Evolutionary conservation across 2,888 invertebrate genomes (phyloP).

Genomic region (Papilio protenor): DNA sequence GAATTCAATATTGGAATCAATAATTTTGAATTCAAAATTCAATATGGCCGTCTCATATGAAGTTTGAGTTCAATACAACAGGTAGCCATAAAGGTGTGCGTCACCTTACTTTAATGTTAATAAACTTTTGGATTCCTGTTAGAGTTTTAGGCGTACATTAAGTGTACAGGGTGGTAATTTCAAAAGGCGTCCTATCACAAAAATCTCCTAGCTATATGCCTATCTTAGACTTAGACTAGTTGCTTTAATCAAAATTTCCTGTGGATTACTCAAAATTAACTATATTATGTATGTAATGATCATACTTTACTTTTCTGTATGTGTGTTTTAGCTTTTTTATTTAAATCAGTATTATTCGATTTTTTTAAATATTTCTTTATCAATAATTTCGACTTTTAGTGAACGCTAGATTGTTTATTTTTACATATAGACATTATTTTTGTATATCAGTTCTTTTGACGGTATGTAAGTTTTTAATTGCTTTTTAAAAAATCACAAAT

Average conservation of each 20-base stretch:
- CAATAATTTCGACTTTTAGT: not conserved
- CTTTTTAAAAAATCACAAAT: not conserved
- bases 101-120: not conserved
- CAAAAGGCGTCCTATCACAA: conserved; percentile 12
- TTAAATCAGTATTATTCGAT: conserved; percentile 29
- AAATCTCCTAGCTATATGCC: conserved; percentile 21
- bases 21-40: not conserved
- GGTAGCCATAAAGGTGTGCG: not conserved
- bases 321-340: not conserved
- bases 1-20: not conserved
- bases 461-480: not conserved
- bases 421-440: not conserved
- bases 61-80: not conserved
- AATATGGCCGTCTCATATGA: not conserved
- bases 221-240: conserved; percentile 5
- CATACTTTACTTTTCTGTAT: not conserved
- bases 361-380: not conserved
- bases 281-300: not conserved
- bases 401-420: not conserved
- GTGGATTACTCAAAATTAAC: not conserved
- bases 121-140: conserved; percentile 22
- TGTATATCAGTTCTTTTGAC: not conserved
- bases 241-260: not conserved
- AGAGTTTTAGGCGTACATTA: conserved; percentile 14
- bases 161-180: conserved; percentile 19